phyloP scores from a whole-genome alignment of 2,797 vertebrate genomes.

The Cephalopachus bancanus region DNA sequence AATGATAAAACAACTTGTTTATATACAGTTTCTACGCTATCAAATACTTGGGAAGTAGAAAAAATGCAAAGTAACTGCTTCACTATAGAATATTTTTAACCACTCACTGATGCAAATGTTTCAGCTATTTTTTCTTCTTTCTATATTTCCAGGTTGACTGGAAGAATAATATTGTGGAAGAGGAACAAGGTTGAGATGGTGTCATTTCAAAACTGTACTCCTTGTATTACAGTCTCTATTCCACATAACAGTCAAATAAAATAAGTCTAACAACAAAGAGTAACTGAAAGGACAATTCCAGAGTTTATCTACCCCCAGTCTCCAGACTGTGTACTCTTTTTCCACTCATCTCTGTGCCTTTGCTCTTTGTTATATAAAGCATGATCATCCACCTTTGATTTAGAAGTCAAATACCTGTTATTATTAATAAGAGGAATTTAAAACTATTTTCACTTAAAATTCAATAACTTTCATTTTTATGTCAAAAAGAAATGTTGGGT shows the following conservation, averaged over 20 bases:
- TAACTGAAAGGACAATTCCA: neutral
- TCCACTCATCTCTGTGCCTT: neutral
- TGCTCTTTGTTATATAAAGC: neutral
- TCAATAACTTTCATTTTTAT: neutral
- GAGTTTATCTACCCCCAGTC: neutral
- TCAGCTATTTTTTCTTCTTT: neutral
- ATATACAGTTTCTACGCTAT: neutral
- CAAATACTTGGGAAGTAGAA: neutral
- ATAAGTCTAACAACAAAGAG: neutral
- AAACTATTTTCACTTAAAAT: neutral
- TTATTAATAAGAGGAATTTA: neutral
- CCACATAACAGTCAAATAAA: neutral
- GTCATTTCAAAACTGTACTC: neutral
- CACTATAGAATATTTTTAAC: neutral
- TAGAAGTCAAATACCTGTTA: neutral
- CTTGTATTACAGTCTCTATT: neutral
- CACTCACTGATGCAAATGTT: neutral
- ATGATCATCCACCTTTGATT: neutral
- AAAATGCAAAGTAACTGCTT: neutral
- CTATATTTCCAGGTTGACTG: neutral
- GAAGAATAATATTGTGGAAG: neutral
- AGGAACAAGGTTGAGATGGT: neutral
- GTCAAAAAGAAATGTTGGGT: neutral
- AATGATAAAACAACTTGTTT: neutral
- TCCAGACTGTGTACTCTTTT: neutral